Evolutionary conservation across 2,113 vertebrate species (phyloP), one percentile per base, ranked within the genome.

Genomic region (Tylochromis polylepis): DNA sequence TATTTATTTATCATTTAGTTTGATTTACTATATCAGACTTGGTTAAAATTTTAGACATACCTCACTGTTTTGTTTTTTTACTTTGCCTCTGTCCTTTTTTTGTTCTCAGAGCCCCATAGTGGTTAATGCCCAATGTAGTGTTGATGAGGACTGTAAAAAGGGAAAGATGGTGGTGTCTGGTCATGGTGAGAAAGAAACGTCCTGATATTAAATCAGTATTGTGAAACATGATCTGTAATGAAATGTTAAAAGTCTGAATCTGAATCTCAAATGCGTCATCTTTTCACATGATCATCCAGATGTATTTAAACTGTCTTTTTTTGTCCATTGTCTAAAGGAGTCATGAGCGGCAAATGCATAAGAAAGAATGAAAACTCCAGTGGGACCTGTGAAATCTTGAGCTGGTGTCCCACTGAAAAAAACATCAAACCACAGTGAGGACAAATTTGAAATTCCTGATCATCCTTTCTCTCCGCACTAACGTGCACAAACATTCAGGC

Each of bases 361-460:
- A 95, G 46, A 88, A 82, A 83, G 16, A 56, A 93, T 51, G 36
- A 36, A 53, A 94, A 90, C 56, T 80, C 85, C n/a, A 96, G 41
- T 24, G 96, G 97, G 60, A 97, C 96, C 22, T 99, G 98, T 96
- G 98, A 99, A 96, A 96, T 99, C 84, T 95, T 97, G 4, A 96
- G 96, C 88, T 99, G 98, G 98, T 99, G 98, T 93, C 98, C 98
- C 1, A 90, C 97, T 92, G 98, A 99, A 93, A 90, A 38, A 72
- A 10, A 16, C 5, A 27, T 27, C 12, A 65, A 65, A 77, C 86
- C 93, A 72, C 11, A 87, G 96, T 97, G 93, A 95, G 93, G 2
- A 88, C 27, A 11, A 27, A 16, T 11, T 8, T 78, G 27, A 55
- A 29, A 79, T 38, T 34, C 24, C 14, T 15, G 1, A 38, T 57